Base-by-base conservation (phyloP, 23 tunicate species). In the Aplidium turbinatum region DNA sequence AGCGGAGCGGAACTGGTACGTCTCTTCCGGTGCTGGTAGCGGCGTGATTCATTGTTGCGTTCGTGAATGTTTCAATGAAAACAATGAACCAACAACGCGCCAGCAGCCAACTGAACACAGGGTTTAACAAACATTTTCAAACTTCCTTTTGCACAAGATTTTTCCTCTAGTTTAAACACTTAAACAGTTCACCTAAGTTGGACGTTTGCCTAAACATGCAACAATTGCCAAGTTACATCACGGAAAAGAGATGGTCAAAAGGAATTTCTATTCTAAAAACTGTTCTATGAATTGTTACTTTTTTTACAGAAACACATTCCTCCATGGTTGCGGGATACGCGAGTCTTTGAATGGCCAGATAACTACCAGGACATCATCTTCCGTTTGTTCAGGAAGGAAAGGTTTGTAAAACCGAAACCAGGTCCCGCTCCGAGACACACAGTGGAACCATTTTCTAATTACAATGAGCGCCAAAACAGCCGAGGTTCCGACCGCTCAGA, bases 401-500 rank as follows among this genome's bases (percentile, higher is more conserved):
- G 80, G 47, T 72, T 80, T 38, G 35, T 80, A 18, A 85, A 87
- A 47, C 94, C 94, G 18, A 48, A 38, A 24, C 70, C 75, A 25
- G 86, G 94, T 11, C 76, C 85, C 3, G 35, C 61, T 18, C 94
- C 94, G n/a, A n/a, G n/a, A n/a, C n/a, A n/a, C n/a, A n/a, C n/a
- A n/a, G n/a, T n/a, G n/a, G n/a, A n/a, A n/a, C n/a, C n/a, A n/a
- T n/a, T n/a, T n/a, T n/a, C n/a, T n/a, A n/a, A n/a, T n/a, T n/a
- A n/a, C n/a, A n/a, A n/a, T n/a, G n/a, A n/a, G n/a, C n/a, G n/a
- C n/a, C n/a, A n/a, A n/a, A n/a, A n/a, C n/a, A n/a, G n/a, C n/a
- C n/a, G n/a, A n/a, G n/a, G n/a, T n/a, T n/a, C n/a, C n/a, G n/a
- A n/a, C n/a, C n/a, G n/a, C n/a, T n/a, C n/a, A n/a, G n/a, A n/a